phyloP scores from a whole-genome alignment of 2,797 vertebrate species.

The Sebastes jordani region DNA sequence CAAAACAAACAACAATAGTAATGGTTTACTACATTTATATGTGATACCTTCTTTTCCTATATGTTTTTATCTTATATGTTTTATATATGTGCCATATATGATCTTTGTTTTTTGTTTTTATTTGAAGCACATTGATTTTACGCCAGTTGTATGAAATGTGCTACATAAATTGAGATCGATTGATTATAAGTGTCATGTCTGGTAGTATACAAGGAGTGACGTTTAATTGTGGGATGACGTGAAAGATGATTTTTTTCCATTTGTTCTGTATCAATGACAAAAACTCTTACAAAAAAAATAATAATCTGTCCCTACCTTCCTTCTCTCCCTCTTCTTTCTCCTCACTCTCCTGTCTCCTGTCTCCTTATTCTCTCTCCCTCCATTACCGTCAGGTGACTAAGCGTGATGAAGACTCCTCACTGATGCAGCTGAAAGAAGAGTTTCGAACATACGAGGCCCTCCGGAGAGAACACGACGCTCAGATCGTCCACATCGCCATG shows the following conservation, averaged over 20 bases:
- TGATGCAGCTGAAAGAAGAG: conserved; percentile 98
- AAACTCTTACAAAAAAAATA: neutral
- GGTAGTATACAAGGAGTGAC: neutral
- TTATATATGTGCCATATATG: too few relatives aligned
- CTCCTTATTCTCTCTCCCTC: neutral
- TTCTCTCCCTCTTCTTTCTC: neutral
- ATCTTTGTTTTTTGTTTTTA: too few relatives aligned
- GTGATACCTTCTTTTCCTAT: too few relatives aligned
- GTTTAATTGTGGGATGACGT: neutral
- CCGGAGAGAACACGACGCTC: conserved; percentile 94
- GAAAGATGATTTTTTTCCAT: neutral
- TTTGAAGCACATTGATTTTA: too few relatives aligned
- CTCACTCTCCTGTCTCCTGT: neutral
- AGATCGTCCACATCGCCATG: conserved; percentile 98
- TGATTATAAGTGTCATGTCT: neutral
- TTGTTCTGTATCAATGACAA: neutral
- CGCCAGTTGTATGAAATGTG: too few relatives aligned
- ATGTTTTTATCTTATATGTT: too few relatives aligned
- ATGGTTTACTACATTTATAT: too few relatives aligned
- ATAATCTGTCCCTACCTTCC: neutral
- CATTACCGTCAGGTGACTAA: conserved; percentile 88
- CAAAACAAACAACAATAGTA: too few relatives aligned
- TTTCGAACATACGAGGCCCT: conserved; percentile 95
- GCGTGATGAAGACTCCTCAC: conserved; percentile 96
- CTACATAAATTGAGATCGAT: accelerated